A percentile compares a stretch with the other conserved stretches of the same genome.
These are phyloP conservation scores for Spermophilus dauricus DNA, from an alignment of 2,113 vertebrate genomes.

Conservation along the genomic window DNA sequence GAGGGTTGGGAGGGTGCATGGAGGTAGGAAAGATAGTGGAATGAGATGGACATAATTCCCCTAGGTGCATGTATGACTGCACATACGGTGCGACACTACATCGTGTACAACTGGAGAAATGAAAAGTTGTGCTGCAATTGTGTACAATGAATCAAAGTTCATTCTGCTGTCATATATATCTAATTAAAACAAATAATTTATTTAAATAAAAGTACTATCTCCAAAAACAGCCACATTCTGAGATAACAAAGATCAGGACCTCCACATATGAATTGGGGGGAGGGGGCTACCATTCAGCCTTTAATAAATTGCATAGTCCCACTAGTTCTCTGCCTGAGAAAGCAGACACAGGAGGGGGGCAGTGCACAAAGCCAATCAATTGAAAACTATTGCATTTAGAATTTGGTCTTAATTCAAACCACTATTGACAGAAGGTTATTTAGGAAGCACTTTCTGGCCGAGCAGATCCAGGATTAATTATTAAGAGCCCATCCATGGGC, in stretches of 20 bases:
- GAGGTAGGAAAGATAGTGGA: too few relatives aligned
- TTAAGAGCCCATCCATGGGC: conserved; percentile 79
- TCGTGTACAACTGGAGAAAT: too few relatives aligned
- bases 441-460: conserved; percentile 83
- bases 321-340: not conserved
- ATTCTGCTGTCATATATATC: too few relatives aligned
- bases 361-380: conserved; percentile 40
- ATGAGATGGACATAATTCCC: too few relatives aligned
- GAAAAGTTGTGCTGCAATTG: too few relatives aligned
- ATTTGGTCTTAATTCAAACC: conserved; percentile 81
- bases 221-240: not conserved
- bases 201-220: not conserved
- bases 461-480: conserved; percentile 79
- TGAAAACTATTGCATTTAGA: conserved; percentile 70
- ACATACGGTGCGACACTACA: too few relatives aligned
- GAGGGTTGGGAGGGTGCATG: too few relatives aligned
- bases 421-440: conserved; percentile 84
- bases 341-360: not conserved
- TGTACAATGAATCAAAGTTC: too few relatives aligned
- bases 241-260: not conserved
- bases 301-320: not conserved
- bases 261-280: not conserved
- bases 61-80: too few relatives aligned
- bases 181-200: too few relatives aligned
- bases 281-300: not conserved